Evolutionary conservation across 2,888 invertebrate genomes (phyloP), one percentile per base, ranked within the genome.

Genomic region (Achlya flavicornis): DNA sequence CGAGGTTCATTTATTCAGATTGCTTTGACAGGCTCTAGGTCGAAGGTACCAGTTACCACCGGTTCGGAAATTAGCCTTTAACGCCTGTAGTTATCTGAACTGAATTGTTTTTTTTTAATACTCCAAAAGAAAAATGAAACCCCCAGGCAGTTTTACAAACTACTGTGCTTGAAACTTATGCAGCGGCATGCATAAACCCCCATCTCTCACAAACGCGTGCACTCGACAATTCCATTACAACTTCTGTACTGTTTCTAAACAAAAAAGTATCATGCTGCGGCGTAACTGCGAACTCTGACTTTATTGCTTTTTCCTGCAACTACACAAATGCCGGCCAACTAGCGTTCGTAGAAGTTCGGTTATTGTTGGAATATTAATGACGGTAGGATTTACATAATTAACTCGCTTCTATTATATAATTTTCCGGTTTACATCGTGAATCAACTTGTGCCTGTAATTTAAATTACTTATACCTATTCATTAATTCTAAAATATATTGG

Each of bases 161-260:
- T 63, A 64, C 65, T 63, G 12, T 12, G 68, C 68, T 75, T 74
- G 64, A 71, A 76, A 81, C 67, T 77, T 76, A 66, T 64, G 63
- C 74, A 57, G 76, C 64, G 33, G 73, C 75, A 69, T 73, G 71
- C 70, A 72, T 72, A 68, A 68, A 63, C 43, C 33, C 62, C 41
- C 61, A 35, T 35, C 62, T 19, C 33, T 57, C n/a, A 35, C 61
- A 68, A 66, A 57, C 43, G 58, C 64, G 69, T 72, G 69, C 77
- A 70, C 74, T 76, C 75, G 66, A 75, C 74, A 66, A 74, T 73
- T 74, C 74, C 74, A 80, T 79, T 75, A 74, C 64, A 73, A 72
- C 72, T 71, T 67, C 46, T 67, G 68, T 72, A 69, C 64, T 67
- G 61, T 65, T 64, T 65, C 62, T 66, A 48, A 68, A 68, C 58